These are phyloP conservation scores for Clupea harengus DNA, from an alignment of 2,113 vertebrate species.

Conservation along the genomic window DNA sequence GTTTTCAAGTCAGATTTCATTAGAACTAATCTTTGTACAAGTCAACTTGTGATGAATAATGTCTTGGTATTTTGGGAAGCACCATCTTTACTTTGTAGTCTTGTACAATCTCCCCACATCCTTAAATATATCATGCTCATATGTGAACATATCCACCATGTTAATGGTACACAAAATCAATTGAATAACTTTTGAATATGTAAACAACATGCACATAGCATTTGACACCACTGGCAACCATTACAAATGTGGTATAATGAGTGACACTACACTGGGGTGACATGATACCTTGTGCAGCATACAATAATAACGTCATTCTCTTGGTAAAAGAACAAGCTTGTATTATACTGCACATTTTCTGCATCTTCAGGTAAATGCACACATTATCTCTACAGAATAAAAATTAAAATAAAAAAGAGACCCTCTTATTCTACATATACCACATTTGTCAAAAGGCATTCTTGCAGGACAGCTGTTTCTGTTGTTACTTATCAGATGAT, in stretches of 20 bases:
- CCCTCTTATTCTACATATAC: not conserved
- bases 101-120: no score
- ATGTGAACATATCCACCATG: no score
- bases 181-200: no score
- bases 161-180: no score
- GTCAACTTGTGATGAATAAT: no score
- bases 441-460: not conserved
- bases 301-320: no score
- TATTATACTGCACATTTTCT: not conserved
- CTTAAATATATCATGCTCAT: no score
- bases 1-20: not conserved
- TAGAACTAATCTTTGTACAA: no score
- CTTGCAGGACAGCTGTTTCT: not conserved
- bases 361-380: not conserved
- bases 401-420: no score
- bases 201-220: not conserved
- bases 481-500: not conserved
- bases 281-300: not conserved
- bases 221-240: not conserved
- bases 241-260: not conserved
- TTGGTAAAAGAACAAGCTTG: no score
- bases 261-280: not conserved
- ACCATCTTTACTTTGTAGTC: not conserved
- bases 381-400: not conserved
- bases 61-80: not conserved